These are phyloP conservation scores for Urophycis tenuis DNA, from an alignment of 2,797 vertebrate species.

Conservation along the genomic window DNA sequence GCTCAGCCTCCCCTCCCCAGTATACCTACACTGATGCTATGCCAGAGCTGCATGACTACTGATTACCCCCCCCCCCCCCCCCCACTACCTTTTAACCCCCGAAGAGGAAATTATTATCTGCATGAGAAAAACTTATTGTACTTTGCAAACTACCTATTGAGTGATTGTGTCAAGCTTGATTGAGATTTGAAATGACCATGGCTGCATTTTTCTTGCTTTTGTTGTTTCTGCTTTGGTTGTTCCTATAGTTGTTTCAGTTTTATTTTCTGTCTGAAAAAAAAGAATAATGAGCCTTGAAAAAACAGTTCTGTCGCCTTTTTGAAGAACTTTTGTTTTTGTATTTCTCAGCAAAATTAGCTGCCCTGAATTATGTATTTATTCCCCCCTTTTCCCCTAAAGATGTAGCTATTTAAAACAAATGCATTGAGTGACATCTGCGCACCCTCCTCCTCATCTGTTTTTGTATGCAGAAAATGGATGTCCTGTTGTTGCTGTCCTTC, in stretches of 20 bases:
- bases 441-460: constrained; percentile 70
- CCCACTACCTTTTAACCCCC: constrained; percentile 71
- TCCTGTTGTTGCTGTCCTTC: constrained; percentile 84
- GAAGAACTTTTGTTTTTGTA: constrained; percentile 72
- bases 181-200: constrained; percentile 92
- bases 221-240: constrained; percentile 83
- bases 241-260: constrained; percentile 74
- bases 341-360: constrained; percentile 74
- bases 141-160: constrained; percentile 96
- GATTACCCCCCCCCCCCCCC: constrained; percentile 75
- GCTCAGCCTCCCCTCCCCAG: constrained; percentile 80
- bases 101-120: constrained; percentile 82
- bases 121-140: constrained; percentile 91
- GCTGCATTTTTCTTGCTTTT: constrained; percentile 92
- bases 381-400: constrained; percentile 68
- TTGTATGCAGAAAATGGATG: constrained; percentile 78
- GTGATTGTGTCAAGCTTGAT: constrained; percentile 92
- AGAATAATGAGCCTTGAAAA: constrained; percentile 64
- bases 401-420: constrained; percentile 75
- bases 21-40: constrained; percentile 81
- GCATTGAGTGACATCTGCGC: constrained; percentile 75
- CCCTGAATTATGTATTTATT: constrained; percentile 71
- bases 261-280: constrained; percentile 76
- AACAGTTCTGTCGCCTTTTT: constrained; percentile 72
- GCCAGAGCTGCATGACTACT: constrained; percentile 96